Evolutionary conservation across 2,888 invertebrate genomes (phyloP).

Genomic region (Plagiodera versicolora): DNA sequence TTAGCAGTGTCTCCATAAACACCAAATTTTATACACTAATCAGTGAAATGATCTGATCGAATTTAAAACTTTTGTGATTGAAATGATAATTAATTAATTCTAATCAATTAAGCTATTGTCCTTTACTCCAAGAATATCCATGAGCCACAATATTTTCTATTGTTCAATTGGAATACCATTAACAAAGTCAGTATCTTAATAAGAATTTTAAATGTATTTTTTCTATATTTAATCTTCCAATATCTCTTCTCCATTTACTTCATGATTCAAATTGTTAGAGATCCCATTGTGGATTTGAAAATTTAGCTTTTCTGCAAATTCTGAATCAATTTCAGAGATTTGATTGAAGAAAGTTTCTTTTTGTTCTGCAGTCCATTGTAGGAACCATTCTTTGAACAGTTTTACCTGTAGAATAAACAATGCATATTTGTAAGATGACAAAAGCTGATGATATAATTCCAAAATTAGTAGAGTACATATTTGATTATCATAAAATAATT

Average conservation of each 20-base stretch:
- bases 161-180: background rate
- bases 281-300: conserved; percentile 56
- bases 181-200: background rate
- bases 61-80: too few relatives aligned
- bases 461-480: conserved; percentile 4
- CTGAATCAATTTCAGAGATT: conserved; percentile 71
- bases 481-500: background rate
- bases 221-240: conserved; percentile 39
- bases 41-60: too few relatives aligned
- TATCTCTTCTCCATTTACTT: conserved; percentile 37
- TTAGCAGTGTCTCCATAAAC: too few relatives aligned
- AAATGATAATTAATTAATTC: too few relatives aligned
- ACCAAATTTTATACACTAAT: too few relatives aligned
- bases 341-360: conserved; percentile 70
- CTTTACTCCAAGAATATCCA: background rate
- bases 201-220: background rate
- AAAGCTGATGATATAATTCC: too few relatives aligned
- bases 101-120: too few relatives aligned
- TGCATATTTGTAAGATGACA: background rate
- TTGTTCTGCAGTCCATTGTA: conserved; percentile 75
- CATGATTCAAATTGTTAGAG: conserved; percentile 31
- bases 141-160: background rate
- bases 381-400: conserved; percentile 82
- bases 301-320: conserved; percentile 71
- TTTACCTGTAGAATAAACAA: conserved; percentile 61